Evolutionary conservation across 1,140 invertebrate genomes (phyloP), one percentile per base, ranked within the genome.

Genomic region (Leptestheria dahalacensis): DNA sequence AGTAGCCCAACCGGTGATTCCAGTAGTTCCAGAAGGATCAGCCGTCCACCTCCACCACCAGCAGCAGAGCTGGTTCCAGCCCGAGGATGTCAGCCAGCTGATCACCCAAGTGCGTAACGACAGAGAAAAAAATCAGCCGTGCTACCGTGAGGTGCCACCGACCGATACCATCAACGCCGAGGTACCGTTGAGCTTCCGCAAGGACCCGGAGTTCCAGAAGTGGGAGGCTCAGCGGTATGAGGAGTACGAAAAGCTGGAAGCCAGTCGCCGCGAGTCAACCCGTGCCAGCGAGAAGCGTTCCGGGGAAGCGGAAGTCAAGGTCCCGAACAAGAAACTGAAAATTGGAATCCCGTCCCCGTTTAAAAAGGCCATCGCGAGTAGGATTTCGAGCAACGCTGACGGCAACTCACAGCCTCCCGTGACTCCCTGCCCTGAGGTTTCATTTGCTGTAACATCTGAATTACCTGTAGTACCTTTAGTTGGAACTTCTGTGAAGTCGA

Each of bases 181-280:
- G 41, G 29, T 60, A 10, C 50, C 23, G 11, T 21, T 23, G 25
- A 26, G 26, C 12, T 29, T 12, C 9, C 55, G 28, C 21, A 60
- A 60, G 24, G 51, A 60, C 54, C 59, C 47, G 3, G 28, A n/a
- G 12, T 60, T 57, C 48, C 59, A 60, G 29, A 25, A 60, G 21
- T 56, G 59, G 59, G 59, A 60, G 41, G 29, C 25, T 55, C 24
- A 26, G 11, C 23, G 51, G 48, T 59, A 50, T 18, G 51, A 60
- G 11, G 48, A 60, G 26, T 60, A 56, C 25, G 52, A 26, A 11
- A 29, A 52, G 9, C 52, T 60, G 1, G 59, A 60, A 18, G 23
- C 48, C 18, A 12, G 29, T 28, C 18, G 59, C 15, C 51, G 57
- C 23, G 50, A 52, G n/a, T n/a, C n/a, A n/a, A n/a, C n/a, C n/a